Base-by-base conservation (phyloP, 2,797 vertebrate species). In the Centropyge bicolor region DNA sequence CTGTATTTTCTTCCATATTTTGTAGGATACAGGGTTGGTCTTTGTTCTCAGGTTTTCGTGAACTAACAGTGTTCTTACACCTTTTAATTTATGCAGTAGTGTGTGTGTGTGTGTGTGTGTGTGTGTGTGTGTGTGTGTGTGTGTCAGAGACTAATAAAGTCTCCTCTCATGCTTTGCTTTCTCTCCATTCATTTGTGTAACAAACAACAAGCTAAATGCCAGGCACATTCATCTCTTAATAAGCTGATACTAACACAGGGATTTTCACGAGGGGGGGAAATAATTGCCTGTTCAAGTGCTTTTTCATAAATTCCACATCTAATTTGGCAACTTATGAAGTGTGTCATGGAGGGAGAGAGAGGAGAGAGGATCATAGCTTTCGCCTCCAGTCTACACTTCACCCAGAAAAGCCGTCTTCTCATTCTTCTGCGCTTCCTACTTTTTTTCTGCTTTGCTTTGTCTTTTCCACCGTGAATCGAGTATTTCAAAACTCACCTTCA, bases 261-360 rank as follows among this genome's bases (percentile, higher is more conserved):
- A 84, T 87, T 89, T 88, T 90, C 52, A 78, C 5, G 49, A 75
- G 85, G 66, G 68, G 68, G 60, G 40, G 16, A 69, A 82, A 85
- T 92, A 91, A 92, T 92, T 93, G 90, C 81, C 83, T 86, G 80
- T 90, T 92, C 76, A 88, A 87, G 84, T 86, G 75, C 70, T 92
- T 88, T 89, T 90, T 84, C 81, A 87, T 51, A 90, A 88, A 67
- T 91, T 91, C 64, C 52, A 80, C 67, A 6, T 91, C 81, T 92
- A 91, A 93, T 92, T 91, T 91, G 89, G 86, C 86, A 88, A 80
- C 87, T 89, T 71, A 76, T 89, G 88, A 92, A 86, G 88, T 90
- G 88, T 90, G 83, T 89, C 83, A 86, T 74, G 60, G 69, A 81
- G 73, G 14, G 67, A 78, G 76, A 70, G 78, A 48, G 78, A 68